These are phyloP conservation scores for Bombus affinis DNA, from an alignment of 1,140 invertebrate genomes.

Conservation along the genomic window DNA sequence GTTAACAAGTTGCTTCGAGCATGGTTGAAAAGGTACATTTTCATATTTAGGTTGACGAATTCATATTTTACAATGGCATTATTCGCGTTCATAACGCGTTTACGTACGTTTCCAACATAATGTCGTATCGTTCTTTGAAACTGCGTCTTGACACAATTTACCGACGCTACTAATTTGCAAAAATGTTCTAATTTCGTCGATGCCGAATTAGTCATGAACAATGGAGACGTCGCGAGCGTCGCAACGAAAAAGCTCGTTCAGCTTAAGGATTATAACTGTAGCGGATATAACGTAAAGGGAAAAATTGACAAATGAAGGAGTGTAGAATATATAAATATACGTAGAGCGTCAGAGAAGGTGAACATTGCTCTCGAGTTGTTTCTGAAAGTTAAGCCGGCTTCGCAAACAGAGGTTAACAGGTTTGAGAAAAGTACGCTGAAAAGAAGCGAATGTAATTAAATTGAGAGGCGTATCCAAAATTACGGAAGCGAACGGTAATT, in stretches of 20 bases:
- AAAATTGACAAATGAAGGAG: not conserved
- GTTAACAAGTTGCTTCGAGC: not conserved
- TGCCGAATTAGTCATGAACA: not conserved
- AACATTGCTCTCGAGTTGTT: slow-evolving; percentile 31
- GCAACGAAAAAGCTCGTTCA: not conserved
- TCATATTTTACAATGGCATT: slow-evolving; percentile 12
- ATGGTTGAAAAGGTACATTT: not conserved
- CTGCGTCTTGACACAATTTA: not conserved
- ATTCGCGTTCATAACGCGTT: not conserved
- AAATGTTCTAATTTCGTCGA: too few relatives aligned
- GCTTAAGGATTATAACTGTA: not conserved
- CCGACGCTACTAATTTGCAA: not conserved
- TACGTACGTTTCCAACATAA: not conserved
- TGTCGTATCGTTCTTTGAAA: not conserved
- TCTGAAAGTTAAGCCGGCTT: slow-evolving; percentile 39
- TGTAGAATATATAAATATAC: not conserved
- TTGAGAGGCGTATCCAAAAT: slow-evolving; percentile 46
- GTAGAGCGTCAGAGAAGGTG: not conserved
- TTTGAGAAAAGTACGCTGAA: slow-evolving; percentile 44
- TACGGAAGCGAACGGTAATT: too few relatives aligned
- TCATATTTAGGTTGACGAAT: slow-evolving; percentile 36
- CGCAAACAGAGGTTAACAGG: slow-evolving; percentile 58
- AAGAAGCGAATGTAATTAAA: slow-evolving; percentile 55
- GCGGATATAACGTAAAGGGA: not conserved
- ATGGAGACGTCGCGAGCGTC: not conserved